Conservation (phyloP, 1,140 invertebrate species). For the Heliconius eleuchia region DNA sequence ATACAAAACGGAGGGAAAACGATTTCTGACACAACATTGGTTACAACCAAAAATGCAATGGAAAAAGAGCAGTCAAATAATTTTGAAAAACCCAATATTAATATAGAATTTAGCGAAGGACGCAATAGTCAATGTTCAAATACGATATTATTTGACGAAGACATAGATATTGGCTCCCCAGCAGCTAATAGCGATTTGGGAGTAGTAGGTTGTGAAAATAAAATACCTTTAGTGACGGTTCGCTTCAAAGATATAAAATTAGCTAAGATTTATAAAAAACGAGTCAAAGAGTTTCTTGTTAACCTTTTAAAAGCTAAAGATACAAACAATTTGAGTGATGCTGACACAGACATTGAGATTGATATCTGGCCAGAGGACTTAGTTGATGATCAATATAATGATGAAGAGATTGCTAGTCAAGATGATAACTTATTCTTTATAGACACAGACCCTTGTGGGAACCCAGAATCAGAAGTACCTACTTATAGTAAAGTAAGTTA, state of each 20-base stretch:
- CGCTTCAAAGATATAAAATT: constrained; percentile 65
- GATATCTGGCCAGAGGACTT: constrained; percentile 74
- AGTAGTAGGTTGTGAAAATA: constrained; percentile 65
- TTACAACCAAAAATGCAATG: background rate
- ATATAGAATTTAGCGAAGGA: constrained; percentile 20
- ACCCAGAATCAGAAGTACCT: constrained; percentile 54
- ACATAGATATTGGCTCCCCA: constrained; percentile 62
- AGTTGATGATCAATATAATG: constrained; percentile 19
- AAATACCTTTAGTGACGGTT: constrained; percentile 63
- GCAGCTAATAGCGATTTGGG: constrained; percentile 57
- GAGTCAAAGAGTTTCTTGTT: constrained; percentile 68
- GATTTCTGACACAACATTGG: constrained; percentile 16
- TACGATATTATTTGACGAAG: constrained; percentile 60
- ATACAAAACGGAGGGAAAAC: constrained; percentile 65
- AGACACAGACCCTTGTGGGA: constrained; percentile 64
- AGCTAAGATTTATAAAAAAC: constrained; percentile 60
- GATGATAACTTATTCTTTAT: constrained; percentile 71
- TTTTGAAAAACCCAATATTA: constrained; percentile 8
- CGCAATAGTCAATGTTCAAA: constrained; percentile 34
- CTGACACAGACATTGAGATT: constrained; percentile 69
- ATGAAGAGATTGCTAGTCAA: background rate
- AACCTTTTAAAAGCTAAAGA: constrained; percentile 56
- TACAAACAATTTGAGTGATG: constrained; percentile 19
- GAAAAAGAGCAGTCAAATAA: background rate
- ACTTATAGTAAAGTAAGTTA: constrained; percentile 68